Conservation (phyloP, 2,888 invertebrate species). For the Scaeva pyrastri region DNA sequence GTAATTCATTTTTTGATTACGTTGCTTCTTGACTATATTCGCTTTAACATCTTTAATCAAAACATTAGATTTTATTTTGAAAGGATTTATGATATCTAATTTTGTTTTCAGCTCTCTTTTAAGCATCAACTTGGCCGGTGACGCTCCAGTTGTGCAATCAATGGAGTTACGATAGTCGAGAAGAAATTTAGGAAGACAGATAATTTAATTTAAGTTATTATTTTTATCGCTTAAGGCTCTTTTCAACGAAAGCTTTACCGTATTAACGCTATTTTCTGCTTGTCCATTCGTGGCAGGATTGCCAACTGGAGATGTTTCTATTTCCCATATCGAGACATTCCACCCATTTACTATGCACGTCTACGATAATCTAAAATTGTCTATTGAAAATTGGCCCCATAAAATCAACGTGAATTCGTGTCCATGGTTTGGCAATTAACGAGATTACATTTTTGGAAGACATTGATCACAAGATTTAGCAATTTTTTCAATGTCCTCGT, state of each 20-base stretch:
- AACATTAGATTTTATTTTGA: too few relatives aligned
- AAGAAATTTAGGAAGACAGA: neutral
- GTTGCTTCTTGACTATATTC: neutral
- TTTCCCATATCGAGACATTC: neutral
- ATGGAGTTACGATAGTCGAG: conserved; percentile 21
- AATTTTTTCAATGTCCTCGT: neutral
- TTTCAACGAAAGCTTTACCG: conserved; percentile 3
- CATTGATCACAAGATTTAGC: neutral
- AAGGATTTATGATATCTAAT: conserved; percentile 17
- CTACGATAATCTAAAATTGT: neutral
- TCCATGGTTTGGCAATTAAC: neutral
- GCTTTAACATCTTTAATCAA: neutral
- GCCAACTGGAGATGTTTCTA: conserved; percentile 17
- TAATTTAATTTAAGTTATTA: conserved; percentile 5
- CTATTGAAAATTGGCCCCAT: conserved; percentile 35
- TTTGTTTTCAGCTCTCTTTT: conserved; percentile 5
- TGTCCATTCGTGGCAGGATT: conserved; percentile 14
- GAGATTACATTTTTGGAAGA: neutral
- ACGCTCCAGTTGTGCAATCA: conserved; percentile 7
- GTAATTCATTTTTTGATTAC: neutral
- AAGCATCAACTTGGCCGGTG: conserved; percentile 8
- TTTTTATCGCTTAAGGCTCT: conserved; percentile 2
- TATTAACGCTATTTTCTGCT: conserved; percentile 23
- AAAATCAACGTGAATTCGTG: neutral
- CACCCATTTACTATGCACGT: neutral